A percentile compares a stretch with the other conserved stretches of the same genome.
Conservation (phyloP, 2,797 vertebrate genomes). For the Cossypha dichroa region DNA sequence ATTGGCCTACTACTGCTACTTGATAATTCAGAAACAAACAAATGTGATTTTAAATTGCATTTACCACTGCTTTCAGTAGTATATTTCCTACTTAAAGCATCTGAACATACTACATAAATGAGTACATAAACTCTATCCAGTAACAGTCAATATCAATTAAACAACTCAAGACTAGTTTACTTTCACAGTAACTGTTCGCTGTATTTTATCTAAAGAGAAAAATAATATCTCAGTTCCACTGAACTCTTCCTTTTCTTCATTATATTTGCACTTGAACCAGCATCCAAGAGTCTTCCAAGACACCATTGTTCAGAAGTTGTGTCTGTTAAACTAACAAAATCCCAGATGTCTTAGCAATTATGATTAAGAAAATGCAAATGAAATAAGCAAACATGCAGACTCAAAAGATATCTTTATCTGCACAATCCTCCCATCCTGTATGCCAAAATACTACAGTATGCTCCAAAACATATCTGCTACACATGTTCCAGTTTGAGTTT, state of each 20-base stretch:
- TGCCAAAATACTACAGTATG: neutral
- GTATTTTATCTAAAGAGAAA: neutral
- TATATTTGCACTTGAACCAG: neutral
- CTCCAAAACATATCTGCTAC: conserved; percentile 17
- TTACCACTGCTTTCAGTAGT: neutral
- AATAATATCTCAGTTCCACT: neutral
- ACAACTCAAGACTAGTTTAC: neutral
- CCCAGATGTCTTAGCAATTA: conserved; percentile 4
- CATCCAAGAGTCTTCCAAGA: neutral
- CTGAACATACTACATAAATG: neutral
- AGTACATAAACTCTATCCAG: neutral
- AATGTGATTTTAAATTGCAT: neutral
- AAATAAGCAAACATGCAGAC: conserved; percentile 9
- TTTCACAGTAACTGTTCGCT: neutral
- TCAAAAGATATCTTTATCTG: conserved; percentile 39
- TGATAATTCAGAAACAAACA: neutral
- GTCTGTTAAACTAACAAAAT: neutral
- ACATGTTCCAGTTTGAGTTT: neutral
- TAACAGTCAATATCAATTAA: neutral
- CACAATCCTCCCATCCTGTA: conserved; percentile 38
- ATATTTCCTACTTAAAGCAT: neutral
- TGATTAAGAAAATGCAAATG: neutral
- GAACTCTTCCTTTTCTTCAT: neutral
- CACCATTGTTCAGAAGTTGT: neutral
- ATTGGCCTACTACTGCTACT: neutral